phyloP scores from a whole-genome alignment of 2,113 vertebrate species.

The Cyprinodon tularosa region DNA sequence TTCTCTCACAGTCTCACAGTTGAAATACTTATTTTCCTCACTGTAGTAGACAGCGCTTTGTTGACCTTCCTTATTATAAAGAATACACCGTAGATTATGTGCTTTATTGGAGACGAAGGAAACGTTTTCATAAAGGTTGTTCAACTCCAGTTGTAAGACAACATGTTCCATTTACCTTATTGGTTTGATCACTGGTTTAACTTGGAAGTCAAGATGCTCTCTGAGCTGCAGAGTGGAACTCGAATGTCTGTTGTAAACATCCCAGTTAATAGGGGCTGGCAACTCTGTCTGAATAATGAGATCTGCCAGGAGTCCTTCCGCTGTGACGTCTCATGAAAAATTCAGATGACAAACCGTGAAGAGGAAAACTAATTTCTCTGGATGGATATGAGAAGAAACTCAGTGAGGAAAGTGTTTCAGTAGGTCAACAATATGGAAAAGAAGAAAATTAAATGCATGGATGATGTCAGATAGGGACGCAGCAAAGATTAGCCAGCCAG shows the following conservation, averaged over 20 bases:
- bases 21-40: too few relatives aligned
- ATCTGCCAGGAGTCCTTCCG: background rate
- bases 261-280: background rate
- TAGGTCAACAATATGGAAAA: constrained; percentile 20
- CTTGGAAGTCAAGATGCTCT: background rate
- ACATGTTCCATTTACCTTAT: background rate
- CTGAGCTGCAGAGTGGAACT: background rate
- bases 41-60: too few relatives aligned
- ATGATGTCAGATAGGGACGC: constrained; percentile 19
- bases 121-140: too few relatives aligned
- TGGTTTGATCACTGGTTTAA: constrained; percentile 6
- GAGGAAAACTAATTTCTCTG: constrained; percentile 1
- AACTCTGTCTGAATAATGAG: background rate
- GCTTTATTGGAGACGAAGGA: too few relatives aligned
- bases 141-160: background rate
- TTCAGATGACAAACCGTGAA: background rate
- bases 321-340: constrained; percentile 6
- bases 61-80: too few relatives aligned
- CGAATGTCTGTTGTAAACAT: constrained; percentile 11
- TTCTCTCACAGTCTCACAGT: too few relatives aligned
- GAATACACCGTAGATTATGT: too few relatives aligned
- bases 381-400: background rate
- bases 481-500: constrained; percentile 17
- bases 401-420: constrained; percentile 18
- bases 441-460: constrained; percentile 14